These are phyloP conservation scores for Polypterus senegalus DNA, from an alignment of 2,113 vertebrate genomes.

Conservation along the genomic window DNA sequence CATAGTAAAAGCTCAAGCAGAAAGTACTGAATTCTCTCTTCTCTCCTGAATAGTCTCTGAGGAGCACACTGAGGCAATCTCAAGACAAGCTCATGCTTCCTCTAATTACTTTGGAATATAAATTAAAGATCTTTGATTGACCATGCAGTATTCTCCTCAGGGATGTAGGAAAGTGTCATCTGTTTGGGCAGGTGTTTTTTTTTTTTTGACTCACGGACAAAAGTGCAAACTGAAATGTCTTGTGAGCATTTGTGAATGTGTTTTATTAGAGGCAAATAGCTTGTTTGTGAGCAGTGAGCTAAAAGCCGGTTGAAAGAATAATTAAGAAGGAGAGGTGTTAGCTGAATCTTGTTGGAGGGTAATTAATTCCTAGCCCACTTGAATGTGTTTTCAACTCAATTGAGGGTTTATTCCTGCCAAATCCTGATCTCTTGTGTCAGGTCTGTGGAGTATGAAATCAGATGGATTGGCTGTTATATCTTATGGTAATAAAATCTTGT, in stretches of 20 bases:
- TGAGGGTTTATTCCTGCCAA: background rate
- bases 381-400: slow-evolving; percentile 1
- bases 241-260: background rate
- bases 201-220: background rate
- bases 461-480: too few species aligned
- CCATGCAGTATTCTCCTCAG: slow-evolving; percentile 9
- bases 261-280: slow-evolving; percentile 1
- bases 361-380: slow-evolving; percentile 6
- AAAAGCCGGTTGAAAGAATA: slow-evolving; percentile 1
- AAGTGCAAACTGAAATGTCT: too few species aligned
- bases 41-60: too few species aligned
- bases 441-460: background rate
- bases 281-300: background rate
- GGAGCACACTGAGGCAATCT: too few species aligned
- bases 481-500: too few species aligned
- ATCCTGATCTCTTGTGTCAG: background rate
- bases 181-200: background rate
- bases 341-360: slow-evolving; percentile 15
- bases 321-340: slow-evolving; percentile 9
- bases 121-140: too few species aligned
- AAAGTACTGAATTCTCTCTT: too few species aligned
- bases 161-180: background rate
- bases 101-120: too few species aligned
- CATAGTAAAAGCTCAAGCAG: too few species aligned
- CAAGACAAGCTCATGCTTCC: too few species aligned